A percentile compares a stretch with the other conserved stretches of the same genome.
Evolutionary conservation across 2,797 vertebrate species (phyloP).

Genomic region (Percopsis omiscomaycus): DNA sequence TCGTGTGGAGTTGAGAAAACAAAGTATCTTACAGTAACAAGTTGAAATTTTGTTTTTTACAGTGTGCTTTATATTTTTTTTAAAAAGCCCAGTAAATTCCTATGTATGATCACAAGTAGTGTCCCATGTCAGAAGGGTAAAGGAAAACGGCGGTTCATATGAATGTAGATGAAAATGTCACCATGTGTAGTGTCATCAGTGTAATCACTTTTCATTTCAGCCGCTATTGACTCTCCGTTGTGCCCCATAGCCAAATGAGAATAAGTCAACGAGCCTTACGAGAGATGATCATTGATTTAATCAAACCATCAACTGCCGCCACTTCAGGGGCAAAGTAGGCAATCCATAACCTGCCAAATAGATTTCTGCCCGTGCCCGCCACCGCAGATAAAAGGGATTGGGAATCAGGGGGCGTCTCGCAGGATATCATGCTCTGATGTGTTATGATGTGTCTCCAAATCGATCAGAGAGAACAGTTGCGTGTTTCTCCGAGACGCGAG

Average conservation of each 20-base stretch:
- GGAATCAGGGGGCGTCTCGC: constrained; percentile 55
- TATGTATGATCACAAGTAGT: too few species aligned
- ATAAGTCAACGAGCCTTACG: constrained; percentile 75
- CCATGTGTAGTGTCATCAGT: constrained; percentile 9
- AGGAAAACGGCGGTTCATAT: neutral
- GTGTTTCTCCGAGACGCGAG: constrained; percentile 74
- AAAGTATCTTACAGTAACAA: too few species aligned
- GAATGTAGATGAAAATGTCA: constrained; percentile 8
- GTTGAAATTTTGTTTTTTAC: too few species aligned
- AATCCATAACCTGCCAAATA: constrained; percentile 84
- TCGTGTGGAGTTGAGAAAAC: too few species aligned
- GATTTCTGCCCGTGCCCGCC: constrained; percentile 75
- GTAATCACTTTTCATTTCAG: constrained; percentile 18
- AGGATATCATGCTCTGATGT: constrained; percentile 81
- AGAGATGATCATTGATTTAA: constrained; percentile 89
- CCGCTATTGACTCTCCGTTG: constrained; percentile 35
- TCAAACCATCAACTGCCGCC: constrained; percentile 87
- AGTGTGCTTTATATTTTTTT: too few species aligned
- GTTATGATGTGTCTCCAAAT: constrained; percentile 87
- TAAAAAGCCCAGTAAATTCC: too few species aligned
- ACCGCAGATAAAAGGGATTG: constrained; percentile 81
- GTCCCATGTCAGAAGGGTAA: too few species aligned
- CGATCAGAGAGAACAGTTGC: constrained; percentile 83
- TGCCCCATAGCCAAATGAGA: constrained; percentile 68
- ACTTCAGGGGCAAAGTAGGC: constrained; percentile 86